phyloP scores from a whole-genome alignment of 2,113 vertebrate species.

The Elephantulus edwardii region DNA sequence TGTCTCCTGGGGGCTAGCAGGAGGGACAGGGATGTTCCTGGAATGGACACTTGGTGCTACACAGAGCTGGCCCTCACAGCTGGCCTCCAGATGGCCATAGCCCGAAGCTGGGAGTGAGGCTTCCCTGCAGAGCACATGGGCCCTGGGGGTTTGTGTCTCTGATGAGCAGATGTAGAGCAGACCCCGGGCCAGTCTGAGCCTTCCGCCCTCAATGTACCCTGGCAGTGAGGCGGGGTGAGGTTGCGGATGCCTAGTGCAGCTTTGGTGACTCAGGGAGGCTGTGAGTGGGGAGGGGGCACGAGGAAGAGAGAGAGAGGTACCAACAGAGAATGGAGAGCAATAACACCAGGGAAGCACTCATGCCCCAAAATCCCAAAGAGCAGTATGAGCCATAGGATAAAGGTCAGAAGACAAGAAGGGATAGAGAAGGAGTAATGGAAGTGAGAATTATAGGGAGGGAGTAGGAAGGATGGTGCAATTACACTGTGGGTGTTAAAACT shows the following conservation, averaged over 20 bases:
- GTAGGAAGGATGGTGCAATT: no score
- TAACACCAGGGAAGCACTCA: no score
- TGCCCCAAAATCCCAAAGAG: no score
- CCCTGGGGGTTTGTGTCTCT: neutral
- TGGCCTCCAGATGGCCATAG: neutral
- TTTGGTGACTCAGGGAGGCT: neutral
- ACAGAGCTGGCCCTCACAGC: neutral
- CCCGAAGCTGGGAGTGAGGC: neutral
- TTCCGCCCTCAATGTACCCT: no score
- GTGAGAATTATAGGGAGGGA: no score
- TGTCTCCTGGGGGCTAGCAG: neutral
- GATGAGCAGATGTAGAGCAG: neutral
- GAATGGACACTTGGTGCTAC: neutral
- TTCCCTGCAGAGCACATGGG: neutral
- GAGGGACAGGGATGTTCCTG: no score
- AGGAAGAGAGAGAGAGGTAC: neutral
- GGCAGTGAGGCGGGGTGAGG: neutral
- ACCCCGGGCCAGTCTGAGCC: neutral
- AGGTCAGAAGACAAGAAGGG: no score
- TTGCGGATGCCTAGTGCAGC: no score
- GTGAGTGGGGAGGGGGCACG: accelerated
- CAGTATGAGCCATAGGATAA: no score
- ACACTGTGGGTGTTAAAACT: no score
- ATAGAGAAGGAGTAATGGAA: no score
- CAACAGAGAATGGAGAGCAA: neutral